Percentiles rank a stretch among this genome's conserved stretches.
Conservation (phyloP, 1,140 invertebrate genomes). For the Zaprionus africanus region DNA sequence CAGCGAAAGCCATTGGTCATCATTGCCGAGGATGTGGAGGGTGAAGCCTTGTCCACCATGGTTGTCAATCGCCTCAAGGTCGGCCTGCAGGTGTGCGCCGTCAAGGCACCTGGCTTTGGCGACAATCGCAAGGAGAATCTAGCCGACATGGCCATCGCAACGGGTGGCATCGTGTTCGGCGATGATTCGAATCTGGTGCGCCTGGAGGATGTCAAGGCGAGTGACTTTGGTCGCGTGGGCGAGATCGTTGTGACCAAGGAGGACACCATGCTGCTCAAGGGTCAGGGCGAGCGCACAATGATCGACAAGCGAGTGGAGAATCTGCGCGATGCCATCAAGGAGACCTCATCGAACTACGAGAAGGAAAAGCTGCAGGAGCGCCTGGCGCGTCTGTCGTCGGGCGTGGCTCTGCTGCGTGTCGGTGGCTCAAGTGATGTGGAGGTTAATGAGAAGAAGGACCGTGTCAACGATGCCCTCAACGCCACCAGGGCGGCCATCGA, state of each 20-base stretch:
- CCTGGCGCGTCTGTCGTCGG: conserved; percentile 96
- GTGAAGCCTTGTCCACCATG: conserved; percentile 98
- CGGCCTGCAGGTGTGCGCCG: conserved; percentile 97
- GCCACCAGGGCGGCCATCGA: conserved; percentile 99
- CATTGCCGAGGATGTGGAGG: conserved; percentile 99
- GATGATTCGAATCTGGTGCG: conserved; percentile 99
- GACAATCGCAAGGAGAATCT: conserved; percentile 99
- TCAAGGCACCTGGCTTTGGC: conserved; percentile 99
- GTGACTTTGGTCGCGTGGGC: conserved; percentile 96
- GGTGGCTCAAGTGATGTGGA: conserved; percentile 99
- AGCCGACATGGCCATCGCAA: conserved; percentile 98
- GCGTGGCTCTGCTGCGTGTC: conserved; percentile 97
- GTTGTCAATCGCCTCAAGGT: conserved; percentile 99
- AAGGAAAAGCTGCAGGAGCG: conserved; percentile 99
- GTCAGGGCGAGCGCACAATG: conserved; percentile 93
- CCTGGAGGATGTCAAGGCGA: conserved; percentile 95
- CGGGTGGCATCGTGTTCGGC: conserved; percentile 98
- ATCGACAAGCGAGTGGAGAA: conserved; percentile 95
- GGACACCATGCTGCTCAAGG: conserved; percentile 96
- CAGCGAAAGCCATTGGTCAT: conserved; percentile 98
- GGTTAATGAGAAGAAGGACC: conserved; percentile 99
- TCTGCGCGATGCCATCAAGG: conserved; percentile 96
- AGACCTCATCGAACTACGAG: conserved; percentile 98
- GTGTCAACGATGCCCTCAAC: conserved; percentile 98
- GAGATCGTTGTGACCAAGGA: conserved; percentile 99